These are phyloP conservation scores for Patiria pectinifera DNA, from an alignment of 53 echinoderm and acorn worm species.

Conservation along the genomic window DNA sequence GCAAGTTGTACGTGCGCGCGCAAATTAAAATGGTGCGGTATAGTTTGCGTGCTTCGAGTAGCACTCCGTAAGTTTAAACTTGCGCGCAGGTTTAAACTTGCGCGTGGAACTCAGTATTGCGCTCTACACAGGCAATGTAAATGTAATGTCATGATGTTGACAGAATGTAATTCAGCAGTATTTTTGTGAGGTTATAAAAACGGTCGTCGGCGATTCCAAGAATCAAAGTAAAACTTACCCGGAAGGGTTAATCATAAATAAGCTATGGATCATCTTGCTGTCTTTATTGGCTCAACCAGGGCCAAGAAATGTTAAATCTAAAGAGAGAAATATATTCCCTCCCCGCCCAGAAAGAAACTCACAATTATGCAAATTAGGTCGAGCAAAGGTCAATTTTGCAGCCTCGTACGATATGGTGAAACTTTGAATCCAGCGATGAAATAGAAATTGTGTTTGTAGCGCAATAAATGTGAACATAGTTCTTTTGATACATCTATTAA, in stretches of 20 bases:
- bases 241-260: constrained; percentile 92
- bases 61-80: too few species aligned
- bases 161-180: background rate
- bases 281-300: background rate
- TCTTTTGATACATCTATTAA: background rate
- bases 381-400: constrained; percentile 32
- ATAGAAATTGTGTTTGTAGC: too few species aligned
- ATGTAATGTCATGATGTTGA: too few species aligned
- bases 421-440: background rate
- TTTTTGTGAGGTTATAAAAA: background rate
- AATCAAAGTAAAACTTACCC: constrained; percentile 72
- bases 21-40: too few species aligned
- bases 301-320: background rate
- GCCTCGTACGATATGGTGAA: constrained; percentile 9
- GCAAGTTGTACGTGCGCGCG: too few species aligned
- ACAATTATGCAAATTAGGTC: constrained; percentile 31
- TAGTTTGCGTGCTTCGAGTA: too few species aligned
- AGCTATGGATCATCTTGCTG: constrained; percentile 86
- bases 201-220: background rate
- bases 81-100: too few species aligned
- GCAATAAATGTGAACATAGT: too few species aligned
- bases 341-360: background rate
- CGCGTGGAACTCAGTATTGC: too few species aligned
- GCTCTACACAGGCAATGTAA: too few species aligned
- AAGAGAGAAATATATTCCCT: background rate